Percentiles rank a stretch among this genome's conserved stretches.
phyloP scores from a whole-genome alignment of 2,797 vertebrate species.

The Discoglossus pictus region DNA sequence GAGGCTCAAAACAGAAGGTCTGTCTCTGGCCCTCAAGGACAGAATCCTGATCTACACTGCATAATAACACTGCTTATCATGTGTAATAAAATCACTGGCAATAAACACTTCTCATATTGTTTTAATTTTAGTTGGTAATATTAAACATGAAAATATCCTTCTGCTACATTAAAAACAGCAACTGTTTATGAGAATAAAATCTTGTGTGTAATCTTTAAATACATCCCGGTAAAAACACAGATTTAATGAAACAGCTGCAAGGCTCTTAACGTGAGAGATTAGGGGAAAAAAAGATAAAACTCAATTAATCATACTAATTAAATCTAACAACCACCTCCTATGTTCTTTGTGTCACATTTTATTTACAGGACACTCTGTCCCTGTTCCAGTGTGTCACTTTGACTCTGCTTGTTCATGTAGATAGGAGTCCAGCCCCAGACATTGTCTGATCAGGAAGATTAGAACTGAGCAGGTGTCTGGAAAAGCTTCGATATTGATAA shows the following conservation, averaged over 20 bases:
- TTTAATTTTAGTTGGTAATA: no score
- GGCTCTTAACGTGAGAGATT: constrained; percentile 23
- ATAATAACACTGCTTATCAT: no score
- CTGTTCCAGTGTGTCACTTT: constrained; percentile 41
- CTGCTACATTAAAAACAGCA: no score
- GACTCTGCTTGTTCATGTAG: constrained; percentile 26
- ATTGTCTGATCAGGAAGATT: constrained; percentile 11
- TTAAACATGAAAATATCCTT: no score
- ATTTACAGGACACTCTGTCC: constrained; percentile 51
- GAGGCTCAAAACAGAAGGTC: no score
- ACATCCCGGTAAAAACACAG: no score
- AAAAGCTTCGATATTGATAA: constrained; percentile 6
- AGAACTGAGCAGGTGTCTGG: not conserved
- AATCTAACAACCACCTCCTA: constrained; percentile 48
- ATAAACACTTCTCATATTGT: no score
- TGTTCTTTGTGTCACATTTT: constrained; percentile 50
- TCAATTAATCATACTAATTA: constrained; percentile 54
- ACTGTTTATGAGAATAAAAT: no score
- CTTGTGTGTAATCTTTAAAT: no score
- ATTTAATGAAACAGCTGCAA: constrained; percentile 44
- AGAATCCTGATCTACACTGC: no score
- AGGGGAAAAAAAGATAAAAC: constrained; percentile 54
- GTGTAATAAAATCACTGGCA: no score
- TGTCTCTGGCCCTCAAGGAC: no score
- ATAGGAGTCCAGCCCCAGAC: constrained; percentile 30